These are phyloP conservation scores for Lacerta viridis DNA, from an alignment of 2,797 vertebrate genomes.

Conservation along the genomic window DNA sequence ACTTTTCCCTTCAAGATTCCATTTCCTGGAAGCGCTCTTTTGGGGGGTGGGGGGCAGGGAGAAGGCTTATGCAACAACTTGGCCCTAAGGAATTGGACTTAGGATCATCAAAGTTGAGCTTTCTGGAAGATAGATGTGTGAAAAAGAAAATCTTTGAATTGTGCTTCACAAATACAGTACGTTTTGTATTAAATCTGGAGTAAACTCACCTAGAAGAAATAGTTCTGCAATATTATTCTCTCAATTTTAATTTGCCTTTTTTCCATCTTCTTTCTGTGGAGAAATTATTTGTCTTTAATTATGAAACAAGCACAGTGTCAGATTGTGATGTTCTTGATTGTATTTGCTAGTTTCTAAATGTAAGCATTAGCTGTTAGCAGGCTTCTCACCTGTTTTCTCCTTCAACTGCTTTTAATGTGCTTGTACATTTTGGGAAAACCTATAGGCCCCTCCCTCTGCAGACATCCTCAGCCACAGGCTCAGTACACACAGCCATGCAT, in stretches of 20 bases:
- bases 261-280: conserved; percentile 38
- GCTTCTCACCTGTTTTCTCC: not conserved
- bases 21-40: not conserved
- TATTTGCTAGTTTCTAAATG: not conserved
- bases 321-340: not conserved
- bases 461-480: not conserved
- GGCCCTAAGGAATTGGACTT: not conserved
- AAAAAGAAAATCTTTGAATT: not conserved
- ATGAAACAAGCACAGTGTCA: not conserved
- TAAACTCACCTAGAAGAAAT: not conserved
- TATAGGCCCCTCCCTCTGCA: not conserved
- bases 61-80: not conserved
- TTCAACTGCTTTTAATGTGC: not conserved
- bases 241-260: conserved; percentile 4
- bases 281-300: conserved; percentile 47
- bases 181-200: not conserved
- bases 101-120: not conserved
- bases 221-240: not conserved
- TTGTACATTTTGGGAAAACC: accelerated
- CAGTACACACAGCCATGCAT: not conserved
- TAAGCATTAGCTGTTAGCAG: accelerated
- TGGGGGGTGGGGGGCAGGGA: too few species aligned
- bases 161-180: accelerated
- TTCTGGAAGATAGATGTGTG: not conserved
- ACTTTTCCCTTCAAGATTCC: not conserved